Percentiles rank a stretch among this genome's conserved stretches.
These are phyloP conservation scores for Macropus fuliginosus DNA, from an alignment of 2,797 vertebrate species.

Conservation along the genomic window DNA sequence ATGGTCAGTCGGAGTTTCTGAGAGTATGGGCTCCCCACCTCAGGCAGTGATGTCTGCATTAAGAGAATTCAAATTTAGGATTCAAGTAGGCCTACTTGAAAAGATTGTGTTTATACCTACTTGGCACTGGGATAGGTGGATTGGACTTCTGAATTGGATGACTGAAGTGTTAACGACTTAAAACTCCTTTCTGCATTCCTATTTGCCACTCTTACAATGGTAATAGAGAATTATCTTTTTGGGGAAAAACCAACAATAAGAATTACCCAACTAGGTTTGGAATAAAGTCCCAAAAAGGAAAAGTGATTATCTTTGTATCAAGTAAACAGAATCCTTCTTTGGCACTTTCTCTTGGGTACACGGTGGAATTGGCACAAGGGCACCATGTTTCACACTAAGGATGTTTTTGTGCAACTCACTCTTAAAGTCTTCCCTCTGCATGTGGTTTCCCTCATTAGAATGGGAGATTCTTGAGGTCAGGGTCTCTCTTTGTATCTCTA, in stretches of 20 bases:
- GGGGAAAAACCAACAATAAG: background rate
- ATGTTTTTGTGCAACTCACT: background rate
- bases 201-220: background rate
- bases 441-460: background rate
- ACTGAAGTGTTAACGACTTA: background rate
- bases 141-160: background rate
- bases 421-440: background rate
- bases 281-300: background rate
- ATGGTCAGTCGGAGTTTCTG: constrained; percentile 90
- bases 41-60: constrained; percentile 89
- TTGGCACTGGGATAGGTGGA: background rate
- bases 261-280: background rate
- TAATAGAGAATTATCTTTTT: background rate
- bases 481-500: background rate
- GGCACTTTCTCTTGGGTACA: background rate
- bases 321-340: background rate
- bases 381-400: background rate
- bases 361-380: background rate
- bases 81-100: background rate
- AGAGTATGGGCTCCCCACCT: constrained; percentile 91
- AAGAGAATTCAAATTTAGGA: constrained; percentile 47
- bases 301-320: background rate
- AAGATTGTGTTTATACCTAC: background rate
- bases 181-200: background rate
- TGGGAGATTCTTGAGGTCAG: background rate